Evolutionary conservation across 2,888 invertebrate species (phyloP).

Genomic region (Sphaerophoria taeniata): DNA sequence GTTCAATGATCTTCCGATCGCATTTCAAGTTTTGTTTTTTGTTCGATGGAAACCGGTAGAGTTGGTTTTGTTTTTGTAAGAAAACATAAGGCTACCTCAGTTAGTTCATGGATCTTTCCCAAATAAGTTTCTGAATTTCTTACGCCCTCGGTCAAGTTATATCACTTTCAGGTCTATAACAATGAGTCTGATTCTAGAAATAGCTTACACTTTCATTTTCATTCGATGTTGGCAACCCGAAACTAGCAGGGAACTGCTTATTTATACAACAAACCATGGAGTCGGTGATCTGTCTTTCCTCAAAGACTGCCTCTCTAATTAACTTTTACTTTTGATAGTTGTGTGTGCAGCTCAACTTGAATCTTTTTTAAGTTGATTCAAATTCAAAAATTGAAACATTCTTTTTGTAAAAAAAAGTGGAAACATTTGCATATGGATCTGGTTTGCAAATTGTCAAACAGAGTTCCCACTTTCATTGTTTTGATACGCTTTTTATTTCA

Average conservation of each 20-base stretch:
- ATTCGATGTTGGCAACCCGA: background rate
- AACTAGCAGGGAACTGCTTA: background rate
- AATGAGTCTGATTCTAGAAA: conserved; percentile 39
- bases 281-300: conserved; percentile 36
- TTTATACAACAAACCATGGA: conserved; percentile 42
- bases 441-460: background rate
- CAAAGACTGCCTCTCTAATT: conserved; percentile 53
- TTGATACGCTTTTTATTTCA: background rate
- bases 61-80: conserved; percentile 17
- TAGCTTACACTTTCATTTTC: conserved; percentile 56
- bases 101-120: conserved; percentile 17
- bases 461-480: conserved; percentile 1
- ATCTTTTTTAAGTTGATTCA: conserved; percentile 23
- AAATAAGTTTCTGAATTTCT: conserved; percentile 29
- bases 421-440: conserved; percentile 35
- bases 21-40: conserved; percentile 50
- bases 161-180: conserved; percentile 9
- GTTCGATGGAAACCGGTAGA: conserved; percentile 55
- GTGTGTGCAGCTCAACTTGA: conserved; percentile 17
- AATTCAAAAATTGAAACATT: conserved; percentile 36
- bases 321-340: conserved; percentile 65
- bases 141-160: conserved; percentile 32
- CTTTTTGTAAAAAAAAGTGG: conserved; percentile 11
- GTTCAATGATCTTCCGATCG: conserved; percentile 41
- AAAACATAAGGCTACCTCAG: background rate